Conservation (phyloP, 2,113 vertebrate species). For the Mellivora capensis region DNA sequence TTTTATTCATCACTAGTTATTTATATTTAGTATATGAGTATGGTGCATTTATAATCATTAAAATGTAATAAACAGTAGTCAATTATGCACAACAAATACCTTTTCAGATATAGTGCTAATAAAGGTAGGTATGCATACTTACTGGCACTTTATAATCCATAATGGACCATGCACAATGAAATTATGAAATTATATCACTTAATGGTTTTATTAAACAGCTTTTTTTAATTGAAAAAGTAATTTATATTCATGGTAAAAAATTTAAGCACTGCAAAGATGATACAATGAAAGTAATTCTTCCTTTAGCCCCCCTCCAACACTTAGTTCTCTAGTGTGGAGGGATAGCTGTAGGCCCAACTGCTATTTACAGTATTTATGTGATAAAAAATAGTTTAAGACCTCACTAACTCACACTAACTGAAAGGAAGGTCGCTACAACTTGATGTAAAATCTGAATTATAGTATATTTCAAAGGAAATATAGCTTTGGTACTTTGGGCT, state of each 20-base stretch:
- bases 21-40: constrained; percentile 17
- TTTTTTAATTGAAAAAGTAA: constrained; percentile 21
- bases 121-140: constrained; percentile 6
- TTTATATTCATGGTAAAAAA: constrained; percentile 28
- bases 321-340: not conserved
- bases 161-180: constrained; percentile 3
- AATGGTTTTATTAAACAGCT: constrained; percentile 30
- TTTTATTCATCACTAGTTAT: constrained; percentile 47
- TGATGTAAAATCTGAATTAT: constrained; percentile 59
- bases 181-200: constrained; percentile 46
- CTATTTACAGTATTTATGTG: constrained; percentile 14
- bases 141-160: constrained; percentile 42
- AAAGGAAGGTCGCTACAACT: constrained; percentile 8
- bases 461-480: constrained; percentile 56
- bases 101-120: constrained; percentile 31
- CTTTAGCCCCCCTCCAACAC: not conserved
- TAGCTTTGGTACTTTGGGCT: not conserved
- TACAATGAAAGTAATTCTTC: constrained; percentile 4
- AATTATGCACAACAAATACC: constrained; percentile 42
- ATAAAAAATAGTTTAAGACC: constrained; percentile 34
- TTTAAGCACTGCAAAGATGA: constrained; percentile 9
- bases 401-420: constrained; percentile 24
- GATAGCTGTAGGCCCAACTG: not conserved
- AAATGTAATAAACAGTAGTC: not conserved
- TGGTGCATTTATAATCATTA: constrained; percentile 12